These are phyloP conservation scores for Hiodon alosoides DNA, from an alignment of 2,113 vertebrate genomes.

Conservation along the genomic window DNA sequence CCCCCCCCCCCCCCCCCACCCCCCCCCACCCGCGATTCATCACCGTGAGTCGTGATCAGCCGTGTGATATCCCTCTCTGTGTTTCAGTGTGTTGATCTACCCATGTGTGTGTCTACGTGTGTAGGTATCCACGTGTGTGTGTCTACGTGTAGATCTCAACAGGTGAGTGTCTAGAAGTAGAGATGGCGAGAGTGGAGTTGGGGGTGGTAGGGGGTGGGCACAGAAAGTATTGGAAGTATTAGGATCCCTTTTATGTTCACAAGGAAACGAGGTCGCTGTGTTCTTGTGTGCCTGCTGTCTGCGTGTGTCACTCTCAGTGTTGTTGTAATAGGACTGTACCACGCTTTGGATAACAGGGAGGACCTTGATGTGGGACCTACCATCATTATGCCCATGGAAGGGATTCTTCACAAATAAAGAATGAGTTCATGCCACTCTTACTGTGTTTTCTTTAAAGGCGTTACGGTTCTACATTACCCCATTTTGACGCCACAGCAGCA, in stretches of 20 bases:
- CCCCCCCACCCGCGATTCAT: no score
- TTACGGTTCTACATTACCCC: neutral
- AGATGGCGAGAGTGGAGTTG: neutral
- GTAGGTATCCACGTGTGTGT: no score
- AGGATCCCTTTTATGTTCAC: conserved; percentile 36
- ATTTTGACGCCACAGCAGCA: conserved; percentile 6
- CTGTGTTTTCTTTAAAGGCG: neutral
- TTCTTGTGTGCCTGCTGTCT: conserved; percentile 35
- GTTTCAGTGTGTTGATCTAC: no score
- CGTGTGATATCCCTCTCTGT: no score
- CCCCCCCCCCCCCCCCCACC: no score
- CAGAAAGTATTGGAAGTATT: conserved; percentile 45
- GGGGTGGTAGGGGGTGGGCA: conserved; percentile 21
- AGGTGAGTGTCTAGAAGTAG: no score
- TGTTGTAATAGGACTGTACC: conserved; percentile 6
- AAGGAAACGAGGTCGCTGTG: conserved; percentile 50
- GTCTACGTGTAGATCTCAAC: no score
- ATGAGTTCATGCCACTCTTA: neutral
- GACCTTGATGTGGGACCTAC: neutral
- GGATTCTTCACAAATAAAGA: neutral
- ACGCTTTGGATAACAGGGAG: neutral
- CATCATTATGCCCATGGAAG: neutral
- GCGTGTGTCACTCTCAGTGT: conserved; percentile 33
- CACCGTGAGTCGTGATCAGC: no score
- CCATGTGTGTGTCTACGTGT: no score